Evolutionary conservation across 2,888 invertebrate species (phyloP).

Genomic region (Helleia helle): DNA sequence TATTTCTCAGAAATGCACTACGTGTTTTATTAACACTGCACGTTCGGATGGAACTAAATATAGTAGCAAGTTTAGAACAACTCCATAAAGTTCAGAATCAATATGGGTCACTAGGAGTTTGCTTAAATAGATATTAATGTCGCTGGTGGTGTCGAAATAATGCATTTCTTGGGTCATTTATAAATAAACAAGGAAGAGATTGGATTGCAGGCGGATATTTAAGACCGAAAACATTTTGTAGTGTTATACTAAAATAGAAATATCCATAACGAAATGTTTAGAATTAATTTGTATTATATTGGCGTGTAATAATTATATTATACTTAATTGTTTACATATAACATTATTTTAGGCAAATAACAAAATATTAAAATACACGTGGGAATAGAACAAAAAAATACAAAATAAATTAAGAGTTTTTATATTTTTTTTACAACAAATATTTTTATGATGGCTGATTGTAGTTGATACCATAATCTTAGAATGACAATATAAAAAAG

Average conservation of each 20-base stretch:
- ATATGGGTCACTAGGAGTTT: conserved; percentile 46
- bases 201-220: conserved; percentile 24
- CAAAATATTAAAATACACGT: too few relatives aligned
- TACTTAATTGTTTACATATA: too few relatives aligned
- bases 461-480: too few relatives aligned
- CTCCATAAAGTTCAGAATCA: conserved; percentile 46
- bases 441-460: too few relatives aligned
- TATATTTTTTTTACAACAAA: too few relatives aligned
- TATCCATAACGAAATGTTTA: too few relatives aligned
- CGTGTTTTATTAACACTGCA: conserved; percentile 43
- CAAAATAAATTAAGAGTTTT: too few relatives aligned
- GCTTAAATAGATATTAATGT: conserved; percentile 45
- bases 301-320: too few relatives aligned
- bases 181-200: conserved; percentile 27
- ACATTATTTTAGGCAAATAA: too few relatives aligned
- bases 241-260: not conserved
- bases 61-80: conserved; percentile 46
- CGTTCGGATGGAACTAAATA: conserved; percentile 45
- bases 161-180: conserved; percentile 28
- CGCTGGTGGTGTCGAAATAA: conserved; percentile 38
- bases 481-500: too few relatives aligned
- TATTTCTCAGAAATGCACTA: conserved; percentile 27
- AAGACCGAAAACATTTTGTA: not conserved
- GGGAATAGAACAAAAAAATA: too few relatives aligned
- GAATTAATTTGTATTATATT: too few relatives aligned